Conservation (phyloP, 2,113 vertebrate genomes). For the Takifugu flavidus region DNA sequence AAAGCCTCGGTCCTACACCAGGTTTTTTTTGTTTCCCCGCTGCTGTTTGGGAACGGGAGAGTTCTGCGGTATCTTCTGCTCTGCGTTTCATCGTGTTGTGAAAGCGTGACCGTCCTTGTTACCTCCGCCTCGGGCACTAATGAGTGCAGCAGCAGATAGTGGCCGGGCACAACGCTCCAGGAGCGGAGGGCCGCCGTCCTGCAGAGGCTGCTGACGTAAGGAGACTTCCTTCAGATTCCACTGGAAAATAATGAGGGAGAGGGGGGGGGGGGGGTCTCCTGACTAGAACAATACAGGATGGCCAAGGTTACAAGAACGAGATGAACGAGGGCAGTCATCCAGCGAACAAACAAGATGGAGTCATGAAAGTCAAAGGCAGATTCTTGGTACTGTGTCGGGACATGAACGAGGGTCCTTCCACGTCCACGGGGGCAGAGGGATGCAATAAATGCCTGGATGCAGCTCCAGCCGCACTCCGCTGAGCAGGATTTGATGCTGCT, state of each 20-base stretch:
- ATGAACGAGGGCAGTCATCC: slow-evolving; percentile 61
- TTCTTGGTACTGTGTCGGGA: too few relatives aligned
- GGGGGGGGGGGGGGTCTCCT: slow-evolving; percentile 38
- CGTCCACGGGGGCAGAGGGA: slow-evolving; percentile 5
- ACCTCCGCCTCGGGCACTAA: slow-evolving; percentile 70
- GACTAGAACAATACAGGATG: slow-evolving; percentile 51
- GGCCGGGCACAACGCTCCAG: slow-evolving; percentile 60
- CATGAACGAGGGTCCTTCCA: too few relatives aligned
- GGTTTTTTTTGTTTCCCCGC: slow-evolving; percentile 37
- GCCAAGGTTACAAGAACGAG: slow-evolving; percentile 65
- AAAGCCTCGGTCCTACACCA: slow-evolving; percentile 44
- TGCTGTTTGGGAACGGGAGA: slow-evolving; percentile 22
- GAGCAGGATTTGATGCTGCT: slow-evolving; percentile 27
- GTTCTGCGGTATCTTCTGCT: slow-evolving; percentile 42
- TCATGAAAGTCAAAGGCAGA: background rate
- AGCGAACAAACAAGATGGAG: slow-evolving; percentile 36
- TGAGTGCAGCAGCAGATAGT: slow-evolving; percentile 63
- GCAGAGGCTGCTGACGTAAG: slow-evolving; percentile 68
- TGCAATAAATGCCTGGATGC: slow-evolving; percentile 18
- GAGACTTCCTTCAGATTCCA: slow-evolving; percentile 53
- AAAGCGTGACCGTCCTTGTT: slow-evolving; percentile 63
- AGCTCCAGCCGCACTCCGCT: slow-evolving; percentile 10
- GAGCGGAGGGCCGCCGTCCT: slow-evolving; percentile 65
- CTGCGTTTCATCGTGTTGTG: slow-evolving; percentile 63
- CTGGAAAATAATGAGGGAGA: slow-evolving; percentile 49